A percentile compares a stretch with the other conserved stretches of the same genome.
phyloP scores from a whole-genome alignment of 2,113 vertebrate genomes.

The Pterophyllum scalare region DNA sequence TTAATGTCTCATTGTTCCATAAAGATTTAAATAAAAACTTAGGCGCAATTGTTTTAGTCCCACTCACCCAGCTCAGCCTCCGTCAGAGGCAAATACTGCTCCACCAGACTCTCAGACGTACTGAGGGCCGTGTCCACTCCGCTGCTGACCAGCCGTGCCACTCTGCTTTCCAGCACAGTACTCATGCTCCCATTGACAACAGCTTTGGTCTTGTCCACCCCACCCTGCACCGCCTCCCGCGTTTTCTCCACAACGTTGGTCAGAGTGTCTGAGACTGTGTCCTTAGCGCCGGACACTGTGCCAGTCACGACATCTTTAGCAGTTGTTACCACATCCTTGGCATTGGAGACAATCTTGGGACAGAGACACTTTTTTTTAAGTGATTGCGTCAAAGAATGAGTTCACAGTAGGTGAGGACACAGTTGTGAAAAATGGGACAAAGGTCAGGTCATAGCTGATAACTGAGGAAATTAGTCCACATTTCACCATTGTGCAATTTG shows the following conservation, averaged over 20 bases:
- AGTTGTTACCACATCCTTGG: conserved; percentile 84
- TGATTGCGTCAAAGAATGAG: not conserved
- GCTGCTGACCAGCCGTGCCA: conserved; percentile 84
- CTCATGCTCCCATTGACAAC: conserved; percentile 86
- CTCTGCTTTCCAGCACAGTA: conserved; percentile 86
- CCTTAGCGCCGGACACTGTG: conserved; percentile 86
- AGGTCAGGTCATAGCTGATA: not conserved
- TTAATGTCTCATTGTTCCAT: not conserved
- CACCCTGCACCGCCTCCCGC: conserved; percentile 83
- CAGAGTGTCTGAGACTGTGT: conserved; percentile 83
- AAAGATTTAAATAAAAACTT: not conserved
- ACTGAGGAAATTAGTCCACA: not conserved
- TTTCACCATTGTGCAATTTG: conserved; percentile 12
- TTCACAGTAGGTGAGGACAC: not conserved
- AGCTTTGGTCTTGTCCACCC: conserved; percentile 86
- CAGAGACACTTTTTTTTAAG: not conserved
- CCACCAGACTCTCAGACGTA: conserved; percentile 88
- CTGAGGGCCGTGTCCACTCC: conserved; percentile 87
- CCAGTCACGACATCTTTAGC: conserved; percentile 84
- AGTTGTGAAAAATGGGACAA: conserved; percentile 22
- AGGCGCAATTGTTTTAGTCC: not conserved
- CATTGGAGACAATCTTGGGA: conserved; percentile 65
- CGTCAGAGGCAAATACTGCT: conserved; percentile 89
- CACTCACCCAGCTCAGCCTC: conserved; percentile 88
- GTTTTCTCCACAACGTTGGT: conserved; percentile 86